A percentile compares a stretch with the other conserved stretches of the same genome.
phyloP scores from a whole-genome alignment of 35 echinoderm and acorn worm species.

The Lytechinus pictus region DNA sequence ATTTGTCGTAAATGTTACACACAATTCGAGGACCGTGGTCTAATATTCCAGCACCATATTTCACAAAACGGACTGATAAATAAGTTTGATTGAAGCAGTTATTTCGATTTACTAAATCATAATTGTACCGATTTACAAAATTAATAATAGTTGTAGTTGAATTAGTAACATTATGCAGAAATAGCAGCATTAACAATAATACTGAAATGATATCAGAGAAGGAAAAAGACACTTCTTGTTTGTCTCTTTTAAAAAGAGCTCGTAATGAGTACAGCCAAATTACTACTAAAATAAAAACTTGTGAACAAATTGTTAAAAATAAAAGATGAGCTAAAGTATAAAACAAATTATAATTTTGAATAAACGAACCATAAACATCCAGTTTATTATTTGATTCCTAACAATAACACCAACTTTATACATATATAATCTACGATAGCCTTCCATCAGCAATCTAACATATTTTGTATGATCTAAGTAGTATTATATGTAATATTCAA shows the following conservation, averaged over 20 bases:
- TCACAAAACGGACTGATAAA: neutral
- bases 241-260: neutral
- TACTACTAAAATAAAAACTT: too few relatives aligned
- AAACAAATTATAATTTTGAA: too few relatives aligned
- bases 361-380: too few relatives aligned
- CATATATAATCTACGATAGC: too few relatives aligned
- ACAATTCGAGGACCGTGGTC: neutral
- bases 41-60: neutral
- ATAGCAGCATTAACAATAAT: neutral
- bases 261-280: neutral
- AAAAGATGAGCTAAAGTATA: too few relatives aligned
- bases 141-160: neutral
- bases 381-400: too few relatives aligned
- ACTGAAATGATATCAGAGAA: neutral
- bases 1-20: neutral
- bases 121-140: neutral
- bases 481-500: too few relatives aligned
- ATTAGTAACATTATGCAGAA: neutral
- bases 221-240: neutral
- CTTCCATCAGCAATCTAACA: too few relatives aligned
- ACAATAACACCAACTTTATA: too few relatives aligned
- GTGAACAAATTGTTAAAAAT: too few relatives aligned
- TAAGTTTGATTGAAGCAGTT: neutral
- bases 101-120: neutral
- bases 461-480: too few relatives aligned